Conservation (phyloP, 1,140 invertebrate genomes). For the Mamestra configurata region DNA sequence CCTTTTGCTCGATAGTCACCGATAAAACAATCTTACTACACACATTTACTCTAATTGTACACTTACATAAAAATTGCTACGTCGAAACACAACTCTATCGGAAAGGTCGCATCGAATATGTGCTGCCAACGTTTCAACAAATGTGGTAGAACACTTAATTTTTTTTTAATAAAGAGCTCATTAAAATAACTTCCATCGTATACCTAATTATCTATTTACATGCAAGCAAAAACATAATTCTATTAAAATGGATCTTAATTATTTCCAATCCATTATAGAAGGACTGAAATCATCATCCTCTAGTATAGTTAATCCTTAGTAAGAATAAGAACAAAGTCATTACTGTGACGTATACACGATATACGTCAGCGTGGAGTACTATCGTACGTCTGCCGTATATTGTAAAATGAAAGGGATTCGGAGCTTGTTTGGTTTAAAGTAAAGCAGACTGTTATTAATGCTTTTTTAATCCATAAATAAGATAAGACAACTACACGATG, state of each 20-base stretch:
- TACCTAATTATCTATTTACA: neutral
- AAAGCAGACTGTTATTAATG: neutral
- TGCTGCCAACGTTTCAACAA: neutral
- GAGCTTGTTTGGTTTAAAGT: neutral
- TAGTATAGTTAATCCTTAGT: slow-evolving; percentile 2
- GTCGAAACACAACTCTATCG: neutral
- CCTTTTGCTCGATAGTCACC: neutral
- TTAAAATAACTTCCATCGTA: neutral
- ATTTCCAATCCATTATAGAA: neutral
- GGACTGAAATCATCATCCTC: neutral
- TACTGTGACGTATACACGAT: neutral
- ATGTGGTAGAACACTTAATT: neutral
- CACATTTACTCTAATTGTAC: no score
- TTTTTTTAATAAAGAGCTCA: neutral
- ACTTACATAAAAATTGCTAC: neutral
- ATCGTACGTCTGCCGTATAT: no score
- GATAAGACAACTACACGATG: neutral
- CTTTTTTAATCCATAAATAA: neutral
- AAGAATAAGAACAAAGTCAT: neutral
- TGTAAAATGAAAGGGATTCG: neutral
- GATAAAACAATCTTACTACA: no score
- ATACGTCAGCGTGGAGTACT: no score
- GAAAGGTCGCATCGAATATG: neutral
- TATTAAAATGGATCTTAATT: neutral
- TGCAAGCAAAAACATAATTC: neutral